These are phyloP conservation scores for Vanacampus margaritifer DNA, from an alignment of 2,113 vertebrate genomes.

Conservation along the genomic window DNA sequence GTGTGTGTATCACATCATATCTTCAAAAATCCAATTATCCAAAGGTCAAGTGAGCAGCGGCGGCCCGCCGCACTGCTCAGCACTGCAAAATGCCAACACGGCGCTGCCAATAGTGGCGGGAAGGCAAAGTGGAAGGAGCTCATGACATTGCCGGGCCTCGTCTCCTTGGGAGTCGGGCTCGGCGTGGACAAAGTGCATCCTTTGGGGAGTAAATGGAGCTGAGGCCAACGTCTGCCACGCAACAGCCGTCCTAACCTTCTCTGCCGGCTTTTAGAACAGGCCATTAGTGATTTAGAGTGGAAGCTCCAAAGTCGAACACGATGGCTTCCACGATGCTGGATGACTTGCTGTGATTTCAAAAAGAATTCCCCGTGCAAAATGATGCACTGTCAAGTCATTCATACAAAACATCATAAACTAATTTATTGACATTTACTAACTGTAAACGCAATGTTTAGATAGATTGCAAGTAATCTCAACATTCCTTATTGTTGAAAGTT, in stretches of 20 bases:
- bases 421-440: too few species aligned
- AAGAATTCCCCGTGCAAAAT: too few species aligned
- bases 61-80: constrained; percentile 52
- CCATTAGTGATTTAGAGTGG: constrained; percentile 43
- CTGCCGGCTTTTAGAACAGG: constrained; percentile 16
- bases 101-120: constrained; percentile 44
- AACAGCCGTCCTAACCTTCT: neutral
- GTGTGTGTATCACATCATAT: constrained; percentile 58
- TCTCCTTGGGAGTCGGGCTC: constrained; percentile 9
- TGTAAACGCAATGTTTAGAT: too few species aligned
- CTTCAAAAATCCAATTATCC: constrained; percentile 73
- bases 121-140: constrained; percentile 49
- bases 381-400: too few species aligned
- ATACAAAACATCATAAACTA: too few species aligned
- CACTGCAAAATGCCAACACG: constrained; percentile 65
- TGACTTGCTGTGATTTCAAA: too few species aligned
- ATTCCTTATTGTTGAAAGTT: too few species aligned
- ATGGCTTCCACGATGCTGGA: too few species aligned
- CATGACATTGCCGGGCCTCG: constrained; percentile 36
- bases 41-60: constrained; percentile 70
- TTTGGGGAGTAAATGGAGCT: constrained; percentile 15
- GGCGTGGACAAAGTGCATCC: constrained; percentile 5
- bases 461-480: too few species aligned
- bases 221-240: neutral
- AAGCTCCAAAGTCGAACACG: neutral